These are phyloP conservation scores for Pristis pectinata DNA, from an alignment of 2,797 vertebrate genomes.

Conservation along the genomic window DNA sequence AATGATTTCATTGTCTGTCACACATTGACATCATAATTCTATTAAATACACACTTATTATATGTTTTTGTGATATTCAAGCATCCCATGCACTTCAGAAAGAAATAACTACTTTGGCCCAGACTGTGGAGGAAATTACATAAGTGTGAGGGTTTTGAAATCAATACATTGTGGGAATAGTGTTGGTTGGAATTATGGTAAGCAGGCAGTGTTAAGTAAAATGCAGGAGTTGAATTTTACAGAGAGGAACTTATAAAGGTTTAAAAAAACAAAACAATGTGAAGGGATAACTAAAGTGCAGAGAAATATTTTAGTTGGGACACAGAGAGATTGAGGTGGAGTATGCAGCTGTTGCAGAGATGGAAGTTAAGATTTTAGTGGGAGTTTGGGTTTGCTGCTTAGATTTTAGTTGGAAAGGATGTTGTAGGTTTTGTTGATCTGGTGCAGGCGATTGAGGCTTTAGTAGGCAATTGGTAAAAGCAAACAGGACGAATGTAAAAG, in stretches of 20 bases:
- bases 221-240: neutral
- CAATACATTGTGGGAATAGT: neutral
- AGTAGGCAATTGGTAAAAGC: neutral
- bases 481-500: no score
- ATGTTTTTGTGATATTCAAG: neutral
- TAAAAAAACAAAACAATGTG: neutral
- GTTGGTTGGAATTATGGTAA: neutral
- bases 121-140: neutral
- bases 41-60: neutral
- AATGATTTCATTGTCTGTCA: neutral
- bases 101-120: neutral
- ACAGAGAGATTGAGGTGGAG: neutral
- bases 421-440: neutral
- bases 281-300: neutral
- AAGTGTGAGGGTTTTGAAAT: neutral
- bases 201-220: neutral
- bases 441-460: neutral
- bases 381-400: neutral
- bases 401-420: neutral
- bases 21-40: neutral
- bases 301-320: neutral
- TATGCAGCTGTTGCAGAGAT: neutral
- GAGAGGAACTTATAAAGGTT: neutral
- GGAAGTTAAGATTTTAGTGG: neutral
- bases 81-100: neutral